phyloP scores from a whole-genome alignment of 2,797 vertebrate genomes.

The Acipenser ruthenus region DNA sequence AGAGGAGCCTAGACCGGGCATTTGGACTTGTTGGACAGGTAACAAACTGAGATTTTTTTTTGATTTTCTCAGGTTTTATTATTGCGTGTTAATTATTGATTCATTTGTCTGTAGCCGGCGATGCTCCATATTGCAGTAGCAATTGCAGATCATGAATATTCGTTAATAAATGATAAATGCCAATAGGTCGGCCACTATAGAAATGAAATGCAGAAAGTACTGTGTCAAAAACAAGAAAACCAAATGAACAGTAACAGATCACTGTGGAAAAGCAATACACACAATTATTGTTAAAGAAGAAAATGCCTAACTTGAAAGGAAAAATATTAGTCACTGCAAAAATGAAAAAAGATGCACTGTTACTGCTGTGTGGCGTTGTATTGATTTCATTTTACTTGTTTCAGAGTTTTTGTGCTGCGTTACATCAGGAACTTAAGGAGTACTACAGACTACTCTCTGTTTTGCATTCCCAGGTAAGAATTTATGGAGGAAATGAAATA shows the following conservation, averaged over 20 bases:
- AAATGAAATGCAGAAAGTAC: too few species aligned
- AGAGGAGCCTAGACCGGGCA: slow-evolving; percentile 84
- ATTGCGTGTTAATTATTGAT: slow-evolving; percentile 26
- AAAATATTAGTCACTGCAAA: too few species aligned
- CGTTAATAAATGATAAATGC: too few species aligned
- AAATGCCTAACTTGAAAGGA: too few species aligned
- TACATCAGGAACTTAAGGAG: slow-evolving; percentile 94
- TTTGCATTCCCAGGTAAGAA: slow-evolving; percentile 85
- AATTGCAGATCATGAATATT: too few species aligned
- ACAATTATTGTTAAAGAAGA: background rate
- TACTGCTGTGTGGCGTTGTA: too few species aligned
- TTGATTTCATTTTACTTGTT: slow-evolving; percentile 2
- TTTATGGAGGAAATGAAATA: too few species aligned
- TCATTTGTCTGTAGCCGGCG: background rate
- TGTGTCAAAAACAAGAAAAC: too few species aligned
- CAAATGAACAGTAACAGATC: background rate
- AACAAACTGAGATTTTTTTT: slow-evolving; percentile 38
- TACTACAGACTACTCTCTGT: slow-evolving; percentile 93
- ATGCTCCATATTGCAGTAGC: too few species aligned
- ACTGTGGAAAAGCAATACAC: background rate
- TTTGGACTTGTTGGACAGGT: slow-evolving; percentile 96
- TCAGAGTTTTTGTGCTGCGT: slow-evolving; percentile 92
- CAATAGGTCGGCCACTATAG: too few species aligned
- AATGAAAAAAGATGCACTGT: too few species aligned
- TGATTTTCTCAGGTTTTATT: slow-evolving; percentile 37